Base-by-base conservation (phyloP, 2,113 vertebrate species). In the Equus przewalskii region DNA sequence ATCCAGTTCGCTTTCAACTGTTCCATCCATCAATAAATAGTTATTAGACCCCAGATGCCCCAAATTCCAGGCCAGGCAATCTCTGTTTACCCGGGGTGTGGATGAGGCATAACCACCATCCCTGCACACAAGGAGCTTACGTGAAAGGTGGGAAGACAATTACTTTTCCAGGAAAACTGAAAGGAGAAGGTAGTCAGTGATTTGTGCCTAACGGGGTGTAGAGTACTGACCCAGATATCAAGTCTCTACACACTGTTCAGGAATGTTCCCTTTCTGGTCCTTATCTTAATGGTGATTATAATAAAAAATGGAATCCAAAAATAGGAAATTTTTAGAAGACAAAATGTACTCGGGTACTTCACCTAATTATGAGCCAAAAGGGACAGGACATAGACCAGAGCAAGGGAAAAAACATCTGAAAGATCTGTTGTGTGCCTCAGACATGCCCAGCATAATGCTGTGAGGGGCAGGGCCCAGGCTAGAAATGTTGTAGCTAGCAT, bases 1-100 rank as follows among this genome's bases (percentile, higher is more conserved):
- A 69, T 51, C 65, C 54, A 67, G 92, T 96, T 96, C 94, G 33
- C 28, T 94, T 88, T 95, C 87, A 85, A 81, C 80, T 7, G 49
- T 67, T 72, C 58, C 41, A 73, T 83, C 54, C 28, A 82, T 94
- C 85, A 65, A 62, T 96, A n/a, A 95, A 94, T 30, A 91, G 3
- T 89, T 72, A 83, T 58, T 93, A 80, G 64, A 80, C 9, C 6
- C n/a, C 75, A 1, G 1, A 58, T 49, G n/a, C 22, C 19, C 49
- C 7, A 60, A 90, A 82, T 92, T 92, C 75, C 83, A 56, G 67
- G 24, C 26, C 44, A 0, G 26, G 8, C 4, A 81, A 24, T 51
- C 44, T 73, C 19, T 93, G n/a, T n/a, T 92, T 94, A 24, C 6
- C 5, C 49, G 21, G 15, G 19, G 30, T 89, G 22, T 11, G 33